Percentiles rank a stretch among this genome's conserved stretches.
Evolutionary conservation across 2,888 invertebrate genomes (phyloP).

Genomic region (Acleris holmiana): DNA sequence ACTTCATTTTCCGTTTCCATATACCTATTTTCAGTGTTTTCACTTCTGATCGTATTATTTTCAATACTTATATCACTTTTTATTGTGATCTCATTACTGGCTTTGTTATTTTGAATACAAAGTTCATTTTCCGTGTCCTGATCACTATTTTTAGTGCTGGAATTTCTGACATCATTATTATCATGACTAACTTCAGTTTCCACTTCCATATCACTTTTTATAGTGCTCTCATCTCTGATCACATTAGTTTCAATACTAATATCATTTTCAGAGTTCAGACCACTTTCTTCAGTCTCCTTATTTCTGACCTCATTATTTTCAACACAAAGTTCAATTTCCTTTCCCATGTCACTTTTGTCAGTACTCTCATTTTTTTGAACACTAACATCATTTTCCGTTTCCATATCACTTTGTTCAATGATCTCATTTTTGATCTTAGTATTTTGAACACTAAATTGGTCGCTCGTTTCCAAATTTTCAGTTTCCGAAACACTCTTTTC

Average conservation of each 20-base stretch:
- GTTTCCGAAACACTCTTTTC: background rate
- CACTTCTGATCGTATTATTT: background rate
- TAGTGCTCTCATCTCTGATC: constrained; percentile 1
- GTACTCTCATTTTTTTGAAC: background rate
- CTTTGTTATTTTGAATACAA: background rate
- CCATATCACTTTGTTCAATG: background rate
- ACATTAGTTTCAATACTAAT: too few relatives aligned
- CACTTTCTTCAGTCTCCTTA: too few relatives aligned
- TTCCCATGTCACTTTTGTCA: background rate
- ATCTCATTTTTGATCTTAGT: background rate
- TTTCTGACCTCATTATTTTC: background rate
- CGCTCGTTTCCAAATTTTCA: too few relatives aligned
- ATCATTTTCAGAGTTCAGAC: too few relatives aligned
- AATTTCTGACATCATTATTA: constrained; percentile 6
- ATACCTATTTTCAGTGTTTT: background rate
- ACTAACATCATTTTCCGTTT: background rate
- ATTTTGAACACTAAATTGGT: background rate
- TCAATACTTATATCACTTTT: constrained; percentile 1
- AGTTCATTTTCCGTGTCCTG: background rate
- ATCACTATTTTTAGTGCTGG: background rate
- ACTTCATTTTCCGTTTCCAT: background rate
- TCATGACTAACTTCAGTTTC: background rate
- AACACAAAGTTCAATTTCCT: background rate
- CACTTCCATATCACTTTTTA: background rate
- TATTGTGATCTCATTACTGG: constrained; percentile 1